Evolutionary conservation across 2,113 vertebrate genomes (phyloP), one percentile per base, ranked within the genome.

Genomic region (Cochlearius cochlearius): DNA sequence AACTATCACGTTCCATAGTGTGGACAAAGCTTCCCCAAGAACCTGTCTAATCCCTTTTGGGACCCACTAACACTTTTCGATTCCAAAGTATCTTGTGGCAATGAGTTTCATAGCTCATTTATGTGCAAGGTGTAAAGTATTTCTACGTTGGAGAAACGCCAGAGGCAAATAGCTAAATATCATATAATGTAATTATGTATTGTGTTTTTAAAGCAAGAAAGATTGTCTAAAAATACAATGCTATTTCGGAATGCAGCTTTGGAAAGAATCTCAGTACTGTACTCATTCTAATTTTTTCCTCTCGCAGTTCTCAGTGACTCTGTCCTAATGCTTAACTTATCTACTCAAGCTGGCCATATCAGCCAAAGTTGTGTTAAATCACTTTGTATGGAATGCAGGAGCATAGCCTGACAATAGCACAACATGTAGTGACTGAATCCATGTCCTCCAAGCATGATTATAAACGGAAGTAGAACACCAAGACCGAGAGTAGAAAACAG

Each of bases 191-290:
- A 83, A 84, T 75, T 63, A 63, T 3, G 30, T 41, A 59, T 78
- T 86, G 72, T 90, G 76, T 60, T 96, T 96, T 87, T 92, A 72
- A 86, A 97, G 90, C n/a, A 91, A 93, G 91, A 81, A 81, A 78
- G 80, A 89, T 11, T 63, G 17, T 82, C 89, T 93, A 94, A 96
- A 96, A 97, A 87, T 94, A 94, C 34, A 87, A 41, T 49, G 68
- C 69, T 92, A 95, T 96, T 97, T 92, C 89, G 85, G 92, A 96
- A 95, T 47, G 45, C 53, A 95, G 91, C 92, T 88, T 95, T 93
- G 88, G 94, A 94, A 95, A 96, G 91, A 96, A 95, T 97, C 91
- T 91, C 76, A 87, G 76, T 64, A 86, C 79, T 75, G 92, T 80
- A 67, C 47, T 71, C 34, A 90, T 50, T 74, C 86, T 81, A 86